phyloP scores from a whole-genome alignment of 2,113 vertebrate genomes.

The Passer montanus region DNA sequence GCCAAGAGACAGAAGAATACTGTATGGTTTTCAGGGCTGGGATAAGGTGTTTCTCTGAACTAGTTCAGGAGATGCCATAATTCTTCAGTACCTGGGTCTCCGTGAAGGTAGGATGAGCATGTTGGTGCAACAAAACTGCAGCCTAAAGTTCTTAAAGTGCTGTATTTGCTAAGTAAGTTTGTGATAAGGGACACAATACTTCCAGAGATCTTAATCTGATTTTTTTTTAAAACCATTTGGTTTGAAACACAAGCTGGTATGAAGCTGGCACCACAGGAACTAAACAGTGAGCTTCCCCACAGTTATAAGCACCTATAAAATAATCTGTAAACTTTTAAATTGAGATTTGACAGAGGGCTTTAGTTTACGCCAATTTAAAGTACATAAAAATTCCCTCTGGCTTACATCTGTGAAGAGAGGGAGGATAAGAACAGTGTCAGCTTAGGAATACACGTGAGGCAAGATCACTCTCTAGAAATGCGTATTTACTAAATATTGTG shows the following conservation, averaged over 20 bases:
- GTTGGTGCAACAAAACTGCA: neutral
- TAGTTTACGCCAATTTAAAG: neutral
- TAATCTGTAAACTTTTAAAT: neutral
- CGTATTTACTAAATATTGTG: neutral
- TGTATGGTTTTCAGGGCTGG: neutral
- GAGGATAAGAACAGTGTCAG: neutral
- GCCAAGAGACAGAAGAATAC: neutral
- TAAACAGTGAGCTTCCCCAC: neutral
- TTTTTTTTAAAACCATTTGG: neutral
- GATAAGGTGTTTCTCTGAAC: fast-evolving
- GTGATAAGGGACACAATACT: neutral
- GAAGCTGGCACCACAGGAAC: neutral
- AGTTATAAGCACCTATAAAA: neutral
- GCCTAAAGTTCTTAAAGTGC: neutral
- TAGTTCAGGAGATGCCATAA: neutral
- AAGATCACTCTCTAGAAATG: neutral
- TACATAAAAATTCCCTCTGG: neutral
- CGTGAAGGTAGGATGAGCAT: neutral
- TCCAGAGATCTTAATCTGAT: neutral
- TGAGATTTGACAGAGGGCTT: neutral
- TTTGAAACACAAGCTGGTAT: neutral
- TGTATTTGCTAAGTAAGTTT: neutral
- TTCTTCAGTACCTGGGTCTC: neutral
- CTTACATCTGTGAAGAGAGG: neutral
- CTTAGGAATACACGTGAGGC: neutral